Conservation (phyloP, 2,888 invertebrate species). For the Napeogenes inachia region DNA sequence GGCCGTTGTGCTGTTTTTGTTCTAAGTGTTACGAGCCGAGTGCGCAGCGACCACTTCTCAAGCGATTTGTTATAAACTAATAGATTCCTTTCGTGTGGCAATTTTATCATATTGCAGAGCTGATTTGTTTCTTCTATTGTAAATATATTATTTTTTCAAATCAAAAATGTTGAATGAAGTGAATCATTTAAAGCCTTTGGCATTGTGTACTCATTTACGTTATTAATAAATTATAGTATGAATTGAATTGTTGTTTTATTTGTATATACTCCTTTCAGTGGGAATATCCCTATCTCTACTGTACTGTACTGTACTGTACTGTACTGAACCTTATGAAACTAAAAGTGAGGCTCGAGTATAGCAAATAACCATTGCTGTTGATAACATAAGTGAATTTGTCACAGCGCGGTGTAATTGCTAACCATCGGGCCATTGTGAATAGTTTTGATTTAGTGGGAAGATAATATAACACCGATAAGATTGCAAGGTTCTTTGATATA, state of each 20-base stretch:
- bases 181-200: slow-evolving; percentile 76
- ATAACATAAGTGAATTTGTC: slow-evolving; percentile 20
- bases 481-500: slow-evolving; percentile 66
- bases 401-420: slow-evolving; percentile 24
- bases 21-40: slow-evolving; percentile 56
- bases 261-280: slow-evolving; percentile 8
- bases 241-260: slow-evolving; percentile 50
- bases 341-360: neutral
- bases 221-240: slow-evolving; percentile 78
- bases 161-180: slow-evolving; percentile 71
- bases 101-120: slow-evolving; percentile 65
- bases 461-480: slow-evolving; percentile 67
- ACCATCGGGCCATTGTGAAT: slow-evolving; percentile 26
- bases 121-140: slow-evolving; percentile 71
- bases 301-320: too few relatives aligned
- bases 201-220: slow-evolving; percentile 79
- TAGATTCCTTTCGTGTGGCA: slow-evolving; percentile 59
- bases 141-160: slow-evolving; percentile 73
- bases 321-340: neutral
- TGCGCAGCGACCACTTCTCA: slow-evolving; percentile 70
- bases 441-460: slow-evolving; percentile 54
- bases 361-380: neutral
- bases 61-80: slow-evolving; percentile 71
- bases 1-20: slow-evolving; percentile 43
- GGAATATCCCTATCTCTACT: neutral